Conservation (phyloP, 2,888 invertebrate genomes). For the Zelleria hepariella region DNA sequence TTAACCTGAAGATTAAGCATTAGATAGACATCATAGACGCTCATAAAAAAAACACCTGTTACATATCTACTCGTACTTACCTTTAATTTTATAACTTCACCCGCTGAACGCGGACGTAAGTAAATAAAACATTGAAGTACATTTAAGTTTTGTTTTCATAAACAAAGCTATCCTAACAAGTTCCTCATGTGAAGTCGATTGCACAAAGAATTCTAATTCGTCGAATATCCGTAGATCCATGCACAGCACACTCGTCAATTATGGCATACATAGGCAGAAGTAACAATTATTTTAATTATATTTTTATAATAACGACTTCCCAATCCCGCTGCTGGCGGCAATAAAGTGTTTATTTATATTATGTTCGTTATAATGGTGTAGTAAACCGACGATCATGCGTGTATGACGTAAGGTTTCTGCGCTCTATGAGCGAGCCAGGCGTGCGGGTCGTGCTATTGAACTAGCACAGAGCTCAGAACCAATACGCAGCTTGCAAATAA, state of each 20-base stretch:
- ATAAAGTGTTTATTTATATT: background rate
- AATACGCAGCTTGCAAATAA: too few relatives aligned
- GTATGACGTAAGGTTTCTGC: conserved; percentile 5
- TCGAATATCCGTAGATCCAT: background rate
- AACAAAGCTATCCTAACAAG: background rate
- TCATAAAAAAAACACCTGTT: too few relatives aligned
- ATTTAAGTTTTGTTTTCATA: background rate
- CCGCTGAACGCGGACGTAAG: too few relatives aligned
- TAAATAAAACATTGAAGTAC: background rate
- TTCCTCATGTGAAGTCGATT: background rate
- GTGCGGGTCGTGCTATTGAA: conserved; percentile 51
- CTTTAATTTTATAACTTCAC: too few relatives aligned
- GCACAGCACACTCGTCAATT: background rate
- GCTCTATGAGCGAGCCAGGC: background rate
- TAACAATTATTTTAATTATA: background rate
- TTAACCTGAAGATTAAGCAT: too few relatives aligned
- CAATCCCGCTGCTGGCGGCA: background rate
- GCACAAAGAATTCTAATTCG: background rate
- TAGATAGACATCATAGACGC: too few relatives aligned
- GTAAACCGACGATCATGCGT: background rate
- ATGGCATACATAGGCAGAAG: background rate
- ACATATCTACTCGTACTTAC: background rate
- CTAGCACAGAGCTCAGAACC: too few relatives aligned
- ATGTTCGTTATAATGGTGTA: background rate
- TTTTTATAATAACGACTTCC: background rate